phyloP scores from a whole-genome alignment of 2,888 invertebrate species.

The Ormyrus rosae region DNA sequence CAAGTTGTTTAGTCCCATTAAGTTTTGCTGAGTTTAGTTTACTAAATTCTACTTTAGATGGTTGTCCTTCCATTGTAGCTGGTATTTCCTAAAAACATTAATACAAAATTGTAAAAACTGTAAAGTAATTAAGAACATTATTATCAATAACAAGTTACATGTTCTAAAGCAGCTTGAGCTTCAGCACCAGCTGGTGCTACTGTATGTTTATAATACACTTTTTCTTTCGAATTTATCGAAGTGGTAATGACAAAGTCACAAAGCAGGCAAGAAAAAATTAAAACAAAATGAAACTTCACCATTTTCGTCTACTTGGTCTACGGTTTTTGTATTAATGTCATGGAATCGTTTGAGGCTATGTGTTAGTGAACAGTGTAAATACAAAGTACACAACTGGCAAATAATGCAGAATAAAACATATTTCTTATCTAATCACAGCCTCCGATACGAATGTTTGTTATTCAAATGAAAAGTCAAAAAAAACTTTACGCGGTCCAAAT shows the following conservation, averaged over 20 bases:
- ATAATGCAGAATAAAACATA: conserved; percentile 34
- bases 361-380: conserved; percentile 25
- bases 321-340: neutral
- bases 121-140: neutral
- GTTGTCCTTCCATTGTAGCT: conserved; percentile 40
- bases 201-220: conserved; percentile 47
- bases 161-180: neutral
- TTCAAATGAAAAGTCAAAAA: neutral
- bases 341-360: conserved; percentile 39
- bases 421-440: conserved; percentile 39
- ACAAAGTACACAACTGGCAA: conserved; percentile 13
- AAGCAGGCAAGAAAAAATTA: conserved; percentile 22
- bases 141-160: conserved; percentile 39
- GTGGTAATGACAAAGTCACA: neutral
- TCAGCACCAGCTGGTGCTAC: conserved; percentile 37
- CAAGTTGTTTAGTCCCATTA: conserved; percentile 5
- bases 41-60: neutral
- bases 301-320: conserved; percentile 20
- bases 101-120: no score
- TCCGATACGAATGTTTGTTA: conserved; percentile 5
- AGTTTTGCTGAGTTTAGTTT: conserved; percentile 23
- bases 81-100: conserved; percentile 35
- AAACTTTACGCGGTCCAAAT: conserved; percentile 12
- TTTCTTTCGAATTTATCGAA: conserved; percentile 8
- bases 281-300: conserved; percentile 32